Percentiles rank a stretch among this genome's conserved stretches.
These are phyloP conservation scores for Drosophila sp. DNA, from an alignment of 1,140 invertebrate species.

Conservation along the genomic window DNA sequence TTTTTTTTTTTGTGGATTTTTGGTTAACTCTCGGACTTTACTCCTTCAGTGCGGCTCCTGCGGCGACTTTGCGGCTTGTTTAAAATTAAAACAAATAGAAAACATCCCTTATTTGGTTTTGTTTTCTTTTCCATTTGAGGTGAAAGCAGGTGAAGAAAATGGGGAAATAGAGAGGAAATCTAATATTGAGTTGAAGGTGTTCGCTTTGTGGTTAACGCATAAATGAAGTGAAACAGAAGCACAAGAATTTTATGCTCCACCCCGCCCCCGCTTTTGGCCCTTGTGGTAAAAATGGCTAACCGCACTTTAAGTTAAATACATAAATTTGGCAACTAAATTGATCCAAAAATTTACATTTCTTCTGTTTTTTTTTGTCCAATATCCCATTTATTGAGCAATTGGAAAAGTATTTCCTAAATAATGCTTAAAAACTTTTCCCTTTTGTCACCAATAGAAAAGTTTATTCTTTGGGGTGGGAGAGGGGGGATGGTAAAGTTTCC, in stretches of 20 bases:
- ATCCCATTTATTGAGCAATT: conserved; percentile 38
- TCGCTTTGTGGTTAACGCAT: background rate
- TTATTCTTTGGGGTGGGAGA: background rate
- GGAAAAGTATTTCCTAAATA: conserved; percentile 44
- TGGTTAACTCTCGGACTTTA: conserved; percentile 10
- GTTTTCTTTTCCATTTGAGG: conserved; percentile 20
- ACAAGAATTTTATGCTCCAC: background rate
- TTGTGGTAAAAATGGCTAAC: conserved; percentile 21
- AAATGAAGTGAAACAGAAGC: background rate
- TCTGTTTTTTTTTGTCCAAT: conserved; percentile 8
- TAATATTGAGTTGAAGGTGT: background rate
- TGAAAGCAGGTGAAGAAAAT: conserved; percentile 4
- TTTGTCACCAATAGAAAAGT: conserved; percentile 50
- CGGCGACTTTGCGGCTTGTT: conserved; percentile 67
- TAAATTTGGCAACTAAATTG: conserved; percentile 25
- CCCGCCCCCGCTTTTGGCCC: conserved; percentile 3
- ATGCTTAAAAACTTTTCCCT: conserved; percentile 37
- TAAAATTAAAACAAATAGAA: conserved; percentile 73
- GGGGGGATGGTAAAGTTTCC: conserved; percentile 9
- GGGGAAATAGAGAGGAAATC: background rate
- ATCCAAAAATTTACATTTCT: conserved; percentile 34
- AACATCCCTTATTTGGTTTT: conserved; percentile 6
- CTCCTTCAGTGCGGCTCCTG: conserved; percentile 40
- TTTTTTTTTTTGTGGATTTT: conserved; percentile 26
- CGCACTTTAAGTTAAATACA: background rate